Conservation (phyloP, 2,888 invertebrate species). For the Microctonus hyperodae region DNA sequence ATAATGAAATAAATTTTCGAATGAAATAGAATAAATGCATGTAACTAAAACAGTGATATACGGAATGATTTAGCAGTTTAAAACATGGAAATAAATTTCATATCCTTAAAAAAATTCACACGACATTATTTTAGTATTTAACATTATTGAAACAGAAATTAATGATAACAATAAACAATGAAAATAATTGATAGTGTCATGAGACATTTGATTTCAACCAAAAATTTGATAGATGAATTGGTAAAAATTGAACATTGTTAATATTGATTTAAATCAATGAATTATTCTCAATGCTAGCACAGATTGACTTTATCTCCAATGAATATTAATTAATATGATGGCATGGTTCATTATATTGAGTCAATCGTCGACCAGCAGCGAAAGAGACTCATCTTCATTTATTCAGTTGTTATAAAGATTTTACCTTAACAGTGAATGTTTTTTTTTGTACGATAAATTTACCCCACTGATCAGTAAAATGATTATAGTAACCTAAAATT, state of each 20-base stretch:
- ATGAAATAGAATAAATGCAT: constrained; percentile 15
- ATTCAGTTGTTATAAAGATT: not conserved
- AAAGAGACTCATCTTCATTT: constrained; percentile 18
- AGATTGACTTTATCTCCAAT: not conserved
- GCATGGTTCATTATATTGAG: not conserved
- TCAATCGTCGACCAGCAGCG: constrained; percentile 27
- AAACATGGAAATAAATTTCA: not conserved
- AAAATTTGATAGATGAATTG: constrained; percentile 2
- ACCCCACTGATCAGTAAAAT: not conserved
- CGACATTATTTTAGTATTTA: not conserved
- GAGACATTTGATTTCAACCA: not conserved
- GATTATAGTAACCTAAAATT: constrained; percentile 50
- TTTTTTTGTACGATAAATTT: not conserved
- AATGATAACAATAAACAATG: not conserved
- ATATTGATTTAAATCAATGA: not conserved
- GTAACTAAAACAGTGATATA: not conserved
- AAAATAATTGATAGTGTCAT: not conserved
- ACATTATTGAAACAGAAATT: not conserved
- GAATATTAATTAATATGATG: not conserved
- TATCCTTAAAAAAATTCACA: not conserved
- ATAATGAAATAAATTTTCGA: not conserved
- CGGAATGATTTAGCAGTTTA: constrained; percentile 8
- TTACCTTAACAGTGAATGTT: constrained; percentile 11
- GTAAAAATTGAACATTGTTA: not conserved
- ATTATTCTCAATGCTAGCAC: not conserved